phyloP scores from a whole-genome alignment of 2,888 invertebrate species.

The Dascillus cervinus region DNA sequence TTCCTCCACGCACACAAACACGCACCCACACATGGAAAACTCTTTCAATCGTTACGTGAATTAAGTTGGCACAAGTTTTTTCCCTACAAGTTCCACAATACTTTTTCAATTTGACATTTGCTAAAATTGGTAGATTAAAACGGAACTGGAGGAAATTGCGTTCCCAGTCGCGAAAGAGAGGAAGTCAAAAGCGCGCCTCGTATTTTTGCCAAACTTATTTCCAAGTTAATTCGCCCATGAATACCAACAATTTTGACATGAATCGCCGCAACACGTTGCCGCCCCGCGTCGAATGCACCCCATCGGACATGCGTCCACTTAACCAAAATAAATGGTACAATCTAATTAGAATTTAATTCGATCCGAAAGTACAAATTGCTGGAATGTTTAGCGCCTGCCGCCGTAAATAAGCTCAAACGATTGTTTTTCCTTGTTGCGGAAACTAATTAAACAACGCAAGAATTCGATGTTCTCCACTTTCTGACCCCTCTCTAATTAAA shows the following conservation, averaged over 20 bases:
- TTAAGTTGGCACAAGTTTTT: too few relatives aligned
- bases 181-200: too few relatives aligned
- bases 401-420: constrained; percentile 15
- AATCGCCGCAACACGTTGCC: neutral
- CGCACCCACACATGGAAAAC: too few relatives aligned
- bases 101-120: neutral
- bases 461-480: constrained; percentile 17
- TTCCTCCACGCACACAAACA: constrained; percentile 1
- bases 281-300: neutral
- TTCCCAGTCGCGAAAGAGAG: neutral
- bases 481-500: constrained; percentile 18
- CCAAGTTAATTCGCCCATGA: neutral
- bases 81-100: neutral
- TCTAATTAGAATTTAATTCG: constrained; percentile 18
- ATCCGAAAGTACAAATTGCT: constrained; percentile 10
- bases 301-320: neutral
- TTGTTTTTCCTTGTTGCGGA: constrained; percentile 22
- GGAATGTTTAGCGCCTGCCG: constrained; percentile 11
- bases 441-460: constrained; percentile 22
- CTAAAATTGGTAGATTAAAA: neutral
- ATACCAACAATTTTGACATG: neutral
- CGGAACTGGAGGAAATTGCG: neutral
- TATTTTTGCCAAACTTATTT: neutral
- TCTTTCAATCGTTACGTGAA: too few relatives aligned
- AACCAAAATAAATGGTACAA: constrained; percentile 13